Percentiles rank a stretch among this genome's conserved stretches.
These are phyloP conservation scores for Gulo gulo DNA, from an alignment of 2,113 vertebrate species.

Conservation along the genomic window DNA sequence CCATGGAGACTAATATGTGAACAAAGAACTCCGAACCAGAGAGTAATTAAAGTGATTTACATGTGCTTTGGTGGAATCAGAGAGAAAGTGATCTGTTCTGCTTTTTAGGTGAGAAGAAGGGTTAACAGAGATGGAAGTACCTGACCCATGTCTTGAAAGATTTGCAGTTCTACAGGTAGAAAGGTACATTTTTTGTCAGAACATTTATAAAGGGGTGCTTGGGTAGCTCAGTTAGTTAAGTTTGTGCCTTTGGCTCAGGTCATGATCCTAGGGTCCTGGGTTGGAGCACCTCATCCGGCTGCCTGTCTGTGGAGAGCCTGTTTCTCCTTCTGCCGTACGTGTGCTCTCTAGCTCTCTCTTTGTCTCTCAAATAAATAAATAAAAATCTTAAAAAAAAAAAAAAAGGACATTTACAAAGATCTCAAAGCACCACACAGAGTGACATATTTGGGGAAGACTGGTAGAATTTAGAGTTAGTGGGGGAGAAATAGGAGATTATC, in stretches of 20 bases:
- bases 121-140: background rate
- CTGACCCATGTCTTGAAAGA: background rate
- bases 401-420: background rate
- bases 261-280: too few relatives aligned
- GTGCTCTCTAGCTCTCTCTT: too few relatives aligned
- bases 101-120: background rate
- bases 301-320: too few relatives aligned
- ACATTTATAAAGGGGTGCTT: background rate
- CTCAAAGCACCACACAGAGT: background rate
- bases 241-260: too few relatives aligned
- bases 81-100: background rate
- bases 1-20: background rate
- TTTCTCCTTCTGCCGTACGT: too few relatives aligned
- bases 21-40: background rate
- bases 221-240: too few relatives aligned
- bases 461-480: background rate
- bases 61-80: background rate
- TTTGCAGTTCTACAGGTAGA: background rate
- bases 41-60: background rate
- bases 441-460: background rate
- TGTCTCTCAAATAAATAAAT: too few relatives aligned
- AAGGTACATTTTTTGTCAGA: background rate
- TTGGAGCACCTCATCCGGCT: too few relatives aligned
- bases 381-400: too few relatives aligned
- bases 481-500: background rate